These are phyloP conservation scores for Scaptodrosophila latifasciaeformis DNA, from an alignment of 2,888 invertebrate genomes.

Conservation along the genomic window DNA sequence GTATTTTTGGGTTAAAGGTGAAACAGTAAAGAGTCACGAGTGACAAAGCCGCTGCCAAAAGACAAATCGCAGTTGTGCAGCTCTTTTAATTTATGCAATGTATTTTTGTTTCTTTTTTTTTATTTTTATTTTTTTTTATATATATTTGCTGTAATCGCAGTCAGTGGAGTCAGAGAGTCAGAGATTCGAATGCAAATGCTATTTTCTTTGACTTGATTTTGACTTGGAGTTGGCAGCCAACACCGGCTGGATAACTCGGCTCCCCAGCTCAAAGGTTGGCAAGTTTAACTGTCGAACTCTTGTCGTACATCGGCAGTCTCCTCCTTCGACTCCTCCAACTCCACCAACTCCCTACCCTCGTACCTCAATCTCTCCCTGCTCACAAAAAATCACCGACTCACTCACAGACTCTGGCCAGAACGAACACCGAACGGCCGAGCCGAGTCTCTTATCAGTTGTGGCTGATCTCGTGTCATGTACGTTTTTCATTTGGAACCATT, in stretches of 20 bases:
- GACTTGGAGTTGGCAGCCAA: not conserved
- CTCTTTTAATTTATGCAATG: constrained; percentile 22
- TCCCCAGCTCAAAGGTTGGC: constrained; percentile 33
- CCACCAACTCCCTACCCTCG: not conserved
- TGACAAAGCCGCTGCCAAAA: constrained; percentile 6
- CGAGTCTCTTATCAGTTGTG: constrained; percentile 35
- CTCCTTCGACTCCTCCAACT: not conserved
- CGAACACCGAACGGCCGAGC: constrained; percentile 6
- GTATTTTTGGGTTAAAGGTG: constrained; percentile 24
- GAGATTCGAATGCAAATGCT: constrained; percentile 8
- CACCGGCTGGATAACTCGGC: no score
- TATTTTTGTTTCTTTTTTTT: not conserved
- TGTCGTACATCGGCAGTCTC: constrained; percentile 1
- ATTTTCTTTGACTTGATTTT: constrained; percentile 10
- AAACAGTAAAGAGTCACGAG: constrained; percentile 18
- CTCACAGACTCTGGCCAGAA: not conserved
- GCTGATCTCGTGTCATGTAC: constrained; percentile 54
- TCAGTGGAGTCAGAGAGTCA: not conserved
- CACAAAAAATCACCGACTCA: no score
- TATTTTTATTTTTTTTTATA: no score
- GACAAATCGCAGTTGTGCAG: constrained; percentile 15
- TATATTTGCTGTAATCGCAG: constrained; percentile 2
- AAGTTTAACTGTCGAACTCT: constrained; percentile 9
- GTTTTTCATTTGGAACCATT: constrained; percentile 46
- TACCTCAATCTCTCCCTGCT: no score